Conservation (phyloP, 2,797 vertebrate species). For the Decapterus maruadsi region DNA sequence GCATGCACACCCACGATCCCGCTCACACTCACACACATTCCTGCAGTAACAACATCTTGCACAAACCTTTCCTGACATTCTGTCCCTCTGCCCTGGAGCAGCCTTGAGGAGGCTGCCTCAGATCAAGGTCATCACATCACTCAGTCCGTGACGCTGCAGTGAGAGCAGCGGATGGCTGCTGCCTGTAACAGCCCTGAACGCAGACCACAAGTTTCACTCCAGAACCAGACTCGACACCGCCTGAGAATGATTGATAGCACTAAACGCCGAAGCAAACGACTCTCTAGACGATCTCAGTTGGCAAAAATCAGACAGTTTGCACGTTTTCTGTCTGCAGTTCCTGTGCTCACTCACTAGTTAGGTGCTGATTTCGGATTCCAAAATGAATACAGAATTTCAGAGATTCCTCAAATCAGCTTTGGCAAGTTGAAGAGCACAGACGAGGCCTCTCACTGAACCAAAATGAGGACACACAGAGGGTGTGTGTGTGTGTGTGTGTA, state of each 20-base stretch:
- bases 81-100: conserved; percentile 71
- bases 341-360: not conserved
- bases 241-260: conserved; percentile 37
- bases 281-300: conserved; percentile 13
- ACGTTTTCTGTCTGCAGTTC: not conserved
- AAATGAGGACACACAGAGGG: conserved; percentile 68
- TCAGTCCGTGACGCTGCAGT: conserved; percentile 47
- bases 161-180: conserved; percentile 33
- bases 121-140: conserved; percentile 65
- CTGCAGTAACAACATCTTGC: conserved; percentile 50
- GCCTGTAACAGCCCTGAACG: conserved; percentile 21
- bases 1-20: not conserved
- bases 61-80: conserved; percentile 75
- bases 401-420: conserved; percentile 54
- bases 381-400: conserved; percentile 32
- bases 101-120: conserved; percentile 68
- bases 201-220: conserved; percentile 25
- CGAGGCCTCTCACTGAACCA: conserved; percentile 51
- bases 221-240: conserved; percentile 42
- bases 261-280: conserved; percentile 36
- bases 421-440: conserved; percentile 61
- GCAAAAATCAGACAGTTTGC: conserved; percentile 9
- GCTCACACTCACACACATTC: conserved; percentile 20
- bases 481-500: conserved; percentile 32
- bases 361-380: conserved; percentile 20